phyloP scores from a whole-genome alignment of 2,797 vertebrate species.

The Rhynchotus rufescens region DNA sequence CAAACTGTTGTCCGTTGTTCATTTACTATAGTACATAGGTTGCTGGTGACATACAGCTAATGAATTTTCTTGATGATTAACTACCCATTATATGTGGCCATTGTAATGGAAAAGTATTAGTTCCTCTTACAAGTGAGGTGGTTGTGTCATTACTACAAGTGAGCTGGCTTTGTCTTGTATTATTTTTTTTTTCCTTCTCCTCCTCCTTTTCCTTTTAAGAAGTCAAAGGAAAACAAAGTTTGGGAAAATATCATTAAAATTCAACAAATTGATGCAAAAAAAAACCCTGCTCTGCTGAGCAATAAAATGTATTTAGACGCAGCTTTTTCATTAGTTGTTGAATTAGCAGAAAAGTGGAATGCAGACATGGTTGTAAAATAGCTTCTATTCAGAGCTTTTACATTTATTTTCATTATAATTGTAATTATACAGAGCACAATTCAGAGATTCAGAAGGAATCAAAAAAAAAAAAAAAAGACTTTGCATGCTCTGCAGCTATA shows the following conservation, averaged over 20 bases:
- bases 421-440: background rate
- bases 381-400: background rate
- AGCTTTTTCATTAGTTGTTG: constrained; percentile 35
- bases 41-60: constrained; percentile 78
- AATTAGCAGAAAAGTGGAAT: constrained; percentile 29
- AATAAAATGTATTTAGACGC: constrained; percentile 36
- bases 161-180: constrained; percentile 17
- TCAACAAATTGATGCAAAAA: constrained; percentile 63
- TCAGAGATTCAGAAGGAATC: background rate
- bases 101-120: constrained; percentile 64
- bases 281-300: constrained; percentile 36
- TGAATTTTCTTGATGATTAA: constrained; percentile 82
- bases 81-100: constrained; percentile 51
- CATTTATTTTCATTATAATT: constrained; percentile 28
- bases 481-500: background rate
- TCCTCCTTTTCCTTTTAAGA: background rate
- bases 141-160: constrained; percentile 59
- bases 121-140: constrained; percentile 44
- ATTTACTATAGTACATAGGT: constrained; percentile 66
- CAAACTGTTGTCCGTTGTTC: constrained; percentile 60
- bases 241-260: constrained; percentile 62
- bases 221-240: constrained; percentile 59
- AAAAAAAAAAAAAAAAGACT: background rate
- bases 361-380: constrained; percentile 5
- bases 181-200: background rate